Base-by-base conservation (phyloP, 2,113 vertebrate genomes). In the Rafetus swinhoei region DNA sequence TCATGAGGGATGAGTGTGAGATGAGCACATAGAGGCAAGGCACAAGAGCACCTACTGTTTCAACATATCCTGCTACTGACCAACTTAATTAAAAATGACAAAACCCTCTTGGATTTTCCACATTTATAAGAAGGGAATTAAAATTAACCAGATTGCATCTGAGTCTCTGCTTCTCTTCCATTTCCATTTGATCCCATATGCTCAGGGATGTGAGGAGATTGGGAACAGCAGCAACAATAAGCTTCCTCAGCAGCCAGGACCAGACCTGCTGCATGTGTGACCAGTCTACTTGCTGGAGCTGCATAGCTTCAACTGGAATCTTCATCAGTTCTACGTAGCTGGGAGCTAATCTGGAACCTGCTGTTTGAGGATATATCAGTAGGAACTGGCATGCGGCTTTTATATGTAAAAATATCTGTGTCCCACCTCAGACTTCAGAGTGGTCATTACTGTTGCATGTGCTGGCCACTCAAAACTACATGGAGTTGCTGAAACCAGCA, bases 261-360 rank as follows among this genome's bases (percentile, higher is more conserved):
- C 2, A 2, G 50, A 79, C 56, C 81, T 1, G 0, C 16, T 85
- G 60, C 13, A 29, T 0, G 50, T 77, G 0, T 1, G 12, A 62
- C 32, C 54, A 27, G 2, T 24, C 53, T 0, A 1, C 27, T 81
- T 25, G 3, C 56, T 85, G 60, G 79, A 81, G 9, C 22, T 83
- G 83, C 10, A 27, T 4, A 14, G 85, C 85, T 52, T 77, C 54
- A 92, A 87, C 4, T 2, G 62, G 24, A 4, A 19, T 4, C 1
- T 21, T 85, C 57, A 10, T 32, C 52, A 45, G 60, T 62, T 50
- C 3, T 45, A 25, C 12, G 2, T 27, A 77, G 39, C 74, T 50
- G 24, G 22, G 22, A 45, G 39, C 39, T 12, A 50, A 25, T 25
- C 12, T 25, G 35, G 6, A 77, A 39, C 39, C 24, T 15, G 74